Evolutionary conservation across 1,140 invertebrate genomes (phyloP), one percentile per base, ranked within the genome.

Genomic region (Diprion similis): DNA sequence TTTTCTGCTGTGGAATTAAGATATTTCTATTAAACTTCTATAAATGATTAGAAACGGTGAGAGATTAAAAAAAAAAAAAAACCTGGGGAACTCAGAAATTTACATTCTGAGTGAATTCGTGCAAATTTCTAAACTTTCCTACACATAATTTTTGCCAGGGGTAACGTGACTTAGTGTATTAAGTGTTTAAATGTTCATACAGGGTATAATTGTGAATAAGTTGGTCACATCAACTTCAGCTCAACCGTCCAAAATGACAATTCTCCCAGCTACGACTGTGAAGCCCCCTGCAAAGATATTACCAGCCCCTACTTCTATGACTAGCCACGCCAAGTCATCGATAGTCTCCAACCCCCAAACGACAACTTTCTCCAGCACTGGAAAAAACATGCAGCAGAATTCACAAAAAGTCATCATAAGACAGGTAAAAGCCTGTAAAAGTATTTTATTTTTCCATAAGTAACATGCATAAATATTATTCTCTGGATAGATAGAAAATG

Each of bases 201-300:
- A 89, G 86, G 86, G 85, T 68, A 87, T 89, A 72, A 85, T 89
- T 77, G 83, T 89, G 19, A 89, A 89, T 79, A 89, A 89, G 78
- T 78, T 89, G 68, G 76, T 86, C 17, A 85, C 87, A 76, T 86
- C 89, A 10, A 82, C 85, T 11, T 80, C 81, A 46, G 77, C 83
- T 72, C 86, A 87, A 75, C 71, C 81, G 13, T 82, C 85, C 18
- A 89, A 87, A 79, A 80, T 88, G 75, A 84, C 85, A 59, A 79
- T 88, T 15, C 81, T 88, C 76, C 81, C 86, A 67, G 85, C 78
- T 72, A 84, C 84, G 45, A 78, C 88, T 17, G 86, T 90, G 51
- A 92, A 92, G 80, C 90, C 91, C n/a, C 91, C 92, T 6, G 89
- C 92, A 18, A 93, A 93, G 86, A 91, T 94, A 77, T 86, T 93